Evolutionary conservation across 2,797 vertebrate genomes (phyloP).

Genomic region (Squalus acanthias): DNA sequence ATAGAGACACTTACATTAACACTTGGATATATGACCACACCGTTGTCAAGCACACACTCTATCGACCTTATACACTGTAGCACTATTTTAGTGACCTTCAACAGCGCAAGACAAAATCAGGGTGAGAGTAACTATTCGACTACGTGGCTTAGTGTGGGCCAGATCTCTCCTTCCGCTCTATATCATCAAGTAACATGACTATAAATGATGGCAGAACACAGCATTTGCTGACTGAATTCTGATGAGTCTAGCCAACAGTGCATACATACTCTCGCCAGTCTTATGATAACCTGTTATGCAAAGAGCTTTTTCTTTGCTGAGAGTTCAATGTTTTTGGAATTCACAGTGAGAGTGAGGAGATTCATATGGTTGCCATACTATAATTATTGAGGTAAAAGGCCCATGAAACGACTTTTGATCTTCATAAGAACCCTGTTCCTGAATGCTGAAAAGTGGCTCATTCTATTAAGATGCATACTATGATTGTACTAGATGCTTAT

Average conservation of each 20-base stretch:
- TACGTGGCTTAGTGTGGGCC: neutral
- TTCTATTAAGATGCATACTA: neutral
- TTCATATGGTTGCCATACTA: neutral
- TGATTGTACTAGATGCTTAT: slow-evolving; percentile 31
- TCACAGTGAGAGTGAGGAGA: neutral
- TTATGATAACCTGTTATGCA: neutral
- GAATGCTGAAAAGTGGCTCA: neutral
- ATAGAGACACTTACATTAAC: neutral
- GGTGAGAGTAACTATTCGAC: neutral
- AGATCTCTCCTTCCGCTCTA: neutral
- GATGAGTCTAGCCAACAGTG: neutral
- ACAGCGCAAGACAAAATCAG: neutral
- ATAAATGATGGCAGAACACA: neutral
- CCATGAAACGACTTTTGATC: neutral
- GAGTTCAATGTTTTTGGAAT: neutral
- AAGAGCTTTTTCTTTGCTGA: neutral
- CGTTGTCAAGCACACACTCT: neutral
- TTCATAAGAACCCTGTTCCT: neutral
- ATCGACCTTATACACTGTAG: neutral
- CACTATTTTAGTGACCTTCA: neutral
- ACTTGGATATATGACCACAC: neutral
- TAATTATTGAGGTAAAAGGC: neutral
- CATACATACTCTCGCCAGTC: too few species aligned
- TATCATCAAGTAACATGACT: neutral
- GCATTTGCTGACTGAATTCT: neutral